Evolutionary conservation across 2,113 vertebrate genomes (phyloP).

Genomic region (Thinocorus orbignyianus): DNA sequence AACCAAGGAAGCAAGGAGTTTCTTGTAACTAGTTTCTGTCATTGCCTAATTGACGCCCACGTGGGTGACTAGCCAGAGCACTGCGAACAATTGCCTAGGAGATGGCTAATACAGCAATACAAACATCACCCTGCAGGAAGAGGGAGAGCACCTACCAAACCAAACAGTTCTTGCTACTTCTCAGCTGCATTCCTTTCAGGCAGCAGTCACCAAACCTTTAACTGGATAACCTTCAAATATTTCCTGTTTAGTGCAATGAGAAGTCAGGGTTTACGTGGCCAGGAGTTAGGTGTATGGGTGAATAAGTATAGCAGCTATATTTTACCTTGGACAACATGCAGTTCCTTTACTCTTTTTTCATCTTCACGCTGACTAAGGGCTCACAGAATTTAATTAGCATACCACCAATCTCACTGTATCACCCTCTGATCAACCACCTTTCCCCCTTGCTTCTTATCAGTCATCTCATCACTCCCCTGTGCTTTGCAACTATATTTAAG

Average conservation of each 20-base stretch:
- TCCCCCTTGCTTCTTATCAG: background rate
- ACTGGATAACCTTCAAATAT: background rate
- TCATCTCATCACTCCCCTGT: background rate
- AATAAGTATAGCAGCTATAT: background rate
- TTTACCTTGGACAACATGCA: background rate
- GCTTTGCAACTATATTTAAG: background rate
- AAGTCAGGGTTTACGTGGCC: background rate
- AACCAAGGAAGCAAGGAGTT: background rate
- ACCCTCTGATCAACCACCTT: background rate
- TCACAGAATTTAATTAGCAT: background rate
- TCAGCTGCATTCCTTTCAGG: background rate
- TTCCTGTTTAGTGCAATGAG: background rate
- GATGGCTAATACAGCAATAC: background rate
- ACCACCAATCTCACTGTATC: background rate
- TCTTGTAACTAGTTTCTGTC: background rate
- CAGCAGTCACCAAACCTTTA: background rate
- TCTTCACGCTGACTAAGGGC: background rate
- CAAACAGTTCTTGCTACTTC: background rate
- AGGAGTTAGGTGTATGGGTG: background rate
- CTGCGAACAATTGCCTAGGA: background rate
- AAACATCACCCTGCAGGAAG: background rate
- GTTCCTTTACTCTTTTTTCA: background rate
- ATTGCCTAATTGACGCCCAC: background rate
- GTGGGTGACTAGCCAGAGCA: background rate
- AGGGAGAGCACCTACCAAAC: background rate